Evolutionary conservation across 2,797 vertebrate species (phyloP), one percentile per base, ranked within the genome.

Genomic region (Sphenopsis melanotis): DNA sequence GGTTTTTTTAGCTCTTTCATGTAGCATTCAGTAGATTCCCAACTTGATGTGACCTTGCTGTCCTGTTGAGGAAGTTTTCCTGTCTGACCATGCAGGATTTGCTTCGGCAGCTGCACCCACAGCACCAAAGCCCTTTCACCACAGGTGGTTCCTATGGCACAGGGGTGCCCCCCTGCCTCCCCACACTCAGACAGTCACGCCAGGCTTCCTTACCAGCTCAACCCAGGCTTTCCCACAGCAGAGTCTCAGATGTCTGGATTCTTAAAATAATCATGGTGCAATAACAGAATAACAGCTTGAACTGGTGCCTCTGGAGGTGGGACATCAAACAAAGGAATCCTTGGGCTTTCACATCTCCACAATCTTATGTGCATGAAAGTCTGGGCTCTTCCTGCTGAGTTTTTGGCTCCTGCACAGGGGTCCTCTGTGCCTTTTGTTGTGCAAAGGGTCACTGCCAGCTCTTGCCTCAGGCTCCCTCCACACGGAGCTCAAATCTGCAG

Each of bases 71-170:
- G 27, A 41, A 53, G 5, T 65, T 77, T 52, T 71, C 18, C 34
- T 39, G 12, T 34, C 21, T 53, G 59, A 18, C 52, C 19, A 15
- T 47, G 39, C 19, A n/a, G 59, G 34, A 47, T 41, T 61, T 2
- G 2, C 32, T 56, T 19, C 63, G 63, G 32, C 32, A 49, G 49
- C 15, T 75, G 36, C 32, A 49, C 22, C 34, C 22, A 5, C 26
- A 47, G 22, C 22, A 15, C 46, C 19, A 0, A 60, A 72, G 34
- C 24, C 4, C 11, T 32, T 72, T 72, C 34, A 37, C 27, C 3
- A 2, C 1, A 1, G 29, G 11, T 41, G 41, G 26, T 34, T 78
- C 46, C 59, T 41, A 13, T 36, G 59, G 34, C 65, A 0, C 0
- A 27, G 41, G 24, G 22, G 12, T 63, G 22, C 15, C 7, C 18